phyloP scores from a whole-genome alignment of 1,140 invertebrate species.

The Drosophila lacteicornis region DNA sequence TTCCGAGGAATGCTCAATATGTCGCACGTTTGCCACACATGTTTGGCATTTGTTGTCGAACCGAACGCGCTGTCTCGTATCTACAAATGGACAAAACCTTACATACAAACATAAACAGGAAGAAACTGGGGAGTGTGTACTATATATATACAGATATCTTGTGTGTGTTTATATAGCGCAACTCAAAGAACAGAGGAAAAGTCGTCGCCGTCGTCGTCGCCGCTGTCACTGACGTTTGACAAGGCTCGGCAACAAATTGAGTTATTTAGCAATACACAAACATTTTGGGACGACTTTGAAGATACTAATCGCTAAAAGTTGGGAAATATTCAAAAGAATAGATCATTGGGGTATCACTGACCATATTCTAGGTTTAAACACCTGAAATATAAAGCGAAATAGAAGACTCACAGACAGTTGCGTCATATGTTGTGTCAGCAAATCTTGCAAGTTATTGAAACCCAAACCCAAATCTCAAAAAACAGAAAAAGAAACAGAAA shows the following conservation, averaged over 20 bases:
- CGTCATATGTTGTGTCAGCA: conserved; percentile 54
- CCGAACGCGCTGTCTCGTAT: conserved; percentile 25
- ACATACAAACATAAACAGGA: conserved; percentile 34
- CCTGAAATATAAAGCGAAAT: not conserved
- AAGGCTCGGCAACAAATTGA: conserved; percentile 68
- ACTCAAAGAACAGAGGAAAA: conserved; percentile 29
- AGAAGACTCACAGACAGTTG: conserved; percentile 40
- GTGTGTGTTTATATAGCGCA: conserved; percentile 42
- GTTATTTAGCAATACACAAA: conserved; percentile 57
- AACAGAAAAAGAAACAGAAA: conserved; percentile 12
- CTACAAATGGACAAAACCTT: conserved; percentile 25
- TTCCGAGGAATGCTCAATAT: conserved; percentile 44
- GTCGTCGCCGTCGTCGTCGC: conserved; percentile 3
- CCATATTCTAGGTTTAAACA: not conserved
- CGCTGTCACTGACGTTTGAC: conserved; percentile 33
- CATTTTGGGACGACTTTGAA: conserved; percentile 8
- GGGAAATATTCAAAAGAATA: not conserved
- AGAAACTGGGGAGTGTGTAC: conserved; percentile 22
- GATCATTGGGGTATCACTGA: too few species aligned
- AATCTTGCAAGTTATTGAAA: conserved; percentile 22
- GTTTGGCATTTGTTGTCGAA: conserved; percentile 69
- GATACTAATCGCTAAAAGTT: conserved; percentile 5
- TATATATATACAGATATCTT: conserved; percentile 14
- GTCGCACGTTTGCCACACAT: conserved; percentile 72
- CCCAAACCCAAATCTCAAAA: conserved; percentile 15